These are phyloP conservation scores for Drosophila seguyi DNA, from an alignment of 1,140 invertebrate species.

Conservation along the genomic window DNA sequence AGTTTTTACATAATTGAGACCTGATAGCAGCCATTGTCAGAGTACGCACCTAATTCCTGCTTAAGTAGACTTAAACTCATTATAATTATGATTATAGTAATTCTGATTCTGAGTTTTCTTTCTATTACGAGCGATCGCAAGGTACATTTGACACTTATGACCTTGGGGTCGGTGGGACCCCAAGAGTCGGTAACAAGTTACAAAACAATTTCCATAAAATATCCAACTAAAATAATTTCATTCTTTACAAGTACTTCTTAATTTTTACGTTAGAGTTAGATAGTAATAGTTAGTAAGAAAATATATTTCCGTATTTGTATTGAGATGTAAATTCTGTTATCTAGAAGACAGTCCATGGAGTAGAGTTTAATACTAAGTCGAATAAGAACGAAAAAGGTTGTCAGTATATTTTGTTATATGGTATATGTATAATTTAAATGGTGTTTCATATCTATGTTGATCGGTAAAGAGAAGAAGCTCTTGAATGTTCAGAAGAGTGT, in stretches of 20 bases:
- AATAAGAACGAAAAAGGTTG: slow-evolving; percentile 2
- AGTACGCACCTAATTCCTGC: slow-evolving; percentile 31
- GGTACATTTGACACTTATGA: slow-evolving; percentile 74
- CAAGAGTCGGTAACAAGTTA: slow-evolving; percentile 70
- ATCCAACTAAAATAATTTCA: slow-evolving; percentile 49
- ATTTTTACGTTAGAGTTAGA: slow-evolving; percentile 56
- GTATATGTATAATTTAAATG: slow-evolving; percentile 3
- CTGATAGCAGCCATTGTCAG: slow-evolving; percentile 47
- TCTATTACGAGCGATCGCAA: slow-evolving; percentile 51
- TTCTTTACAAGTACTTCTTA: slow-evolving; percentile 24
- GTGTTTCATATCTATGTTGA: slow-evolving; percentile 1
- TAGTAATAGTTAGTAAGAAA: slow-evolving; percentile 69
- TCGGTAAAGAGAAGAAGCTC: slow-evolving; percentile 12
- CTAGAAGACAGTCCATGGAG: slow-evolving; percentile 80
- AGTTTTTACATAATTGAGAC: slow-evolving; percentile 17
- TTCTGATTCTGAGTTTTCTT: slow-evolving; percentile 20
- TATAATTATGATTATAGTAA: slow-evolving; percentile 8
- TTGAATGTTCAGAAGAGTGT: slow-evolving; percentile 18
- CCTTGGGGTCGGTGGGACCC: slow-evolving; percentile 27
- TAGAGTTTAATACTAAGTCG: slow-evolving; percentile 66
- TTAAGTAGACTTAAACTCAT: slow-evolving; percentile 18
- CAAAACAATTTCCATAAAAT: slow-evolving; percentile 61
- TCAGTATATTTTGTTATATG: slow-evolving; percentile 6
- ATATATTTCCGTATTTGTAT: slow-evolving; percentile 50
- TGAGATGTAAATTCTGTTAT: slow-evolving; percentile 76